These are phyloP conservation scores for Rhynchonycteris naso DNA, from an alignment of 2,797 vertebrate genomes.

Conservation along the genomic window DNA sequence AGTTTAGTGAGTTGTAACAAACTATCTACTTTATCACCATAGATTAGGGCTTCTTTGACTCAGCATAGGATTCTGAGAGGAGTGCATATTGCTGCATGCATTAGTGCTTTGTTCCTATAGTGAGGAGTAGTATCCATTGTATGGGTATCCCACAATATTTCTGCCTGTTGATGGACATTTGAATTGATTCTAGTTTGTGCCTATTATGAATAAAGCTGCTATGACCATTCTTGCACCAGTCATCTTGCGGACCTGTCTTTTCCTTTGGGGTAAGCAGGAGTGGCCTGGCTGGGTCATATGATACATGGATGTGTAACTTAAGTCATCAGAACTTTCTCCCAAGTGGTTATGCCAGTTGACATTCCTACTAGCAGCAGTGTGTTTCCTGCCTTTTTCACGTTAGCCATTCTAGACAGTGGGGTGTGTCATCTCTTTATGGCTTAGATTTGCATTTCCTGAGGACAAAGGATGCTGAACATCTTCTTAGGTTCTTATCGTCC, in stretches of 20 bases:
- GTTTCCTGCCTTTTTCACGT: neutral
- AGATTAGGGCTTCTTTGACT: neutral
- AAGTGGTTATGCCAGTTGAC: no score
- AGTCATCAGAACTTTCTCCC: neutral
- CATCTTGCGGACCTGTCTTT: neutral
- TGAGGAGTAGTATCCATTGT: neutral
- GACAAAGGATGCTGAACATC: neutral
- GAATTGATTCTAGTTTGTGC: neutral
- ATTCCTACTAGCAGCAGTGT: neutral
- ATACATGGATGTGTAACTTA: neutral
- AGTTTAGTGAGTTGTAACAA: neutral
- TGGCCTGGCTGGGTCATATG: neutral
- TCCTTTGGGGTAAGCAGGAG: neutral
- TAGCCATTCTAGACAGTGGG: neutral
- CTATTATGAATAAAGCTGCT: neutral
- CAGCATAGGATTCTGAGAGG: neutral
- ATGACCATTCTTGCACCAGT: neutral
- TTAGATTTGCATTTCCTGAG: neutral
- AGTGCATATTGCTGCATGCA: rapidly evolving
- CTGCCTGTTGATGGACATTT: neutral
- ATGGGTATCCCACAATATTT: neutral
- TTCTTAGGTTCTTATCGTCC: neutral
- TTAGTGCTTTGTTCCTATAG: neutral
- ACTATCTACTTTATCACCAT: neutral
- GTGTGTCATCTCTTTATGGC: neutral